These are phyloP conservation scores for Scomber scombrus DNA, from an alignment of 2,113 vertebrate species.

Conservation along the genomic window DNA sequence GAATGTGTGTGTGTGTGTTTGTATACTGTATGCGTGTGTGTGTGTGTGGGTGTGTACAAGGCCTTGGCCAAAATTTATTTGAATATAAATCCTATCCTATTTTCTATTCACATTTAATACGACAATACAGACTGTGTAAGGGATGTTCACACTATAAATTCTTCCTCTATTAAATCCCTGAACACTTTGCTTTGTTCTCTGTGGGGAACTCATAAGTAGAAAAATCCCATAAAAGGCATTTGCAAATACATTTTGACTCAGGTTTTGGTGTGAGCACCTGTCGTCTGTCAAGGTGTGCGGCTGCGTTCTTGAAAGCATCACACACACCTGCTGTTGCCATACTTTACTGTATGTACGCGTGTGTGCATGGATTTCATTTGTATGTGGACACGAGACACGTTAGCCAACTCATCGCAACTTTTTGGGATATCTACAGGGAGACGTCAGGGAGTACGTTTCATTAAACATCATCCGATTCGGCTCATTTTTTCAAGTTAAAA, in stretches of 20 bases:
- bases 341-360: slow-evolving; percentile 19
- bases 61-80: slow-evolving; percentile 54
- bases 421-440: neutral
- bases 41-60: slow-evolving; percentile 50
- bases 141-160: neutral
- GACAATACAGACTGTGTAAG: slow-evolving; percentile 20
- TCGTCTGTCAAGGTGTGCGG: slow-evolving; percentile 34
- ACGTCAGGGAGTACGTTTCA: neutral
- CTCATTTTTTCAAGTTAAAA: neutral
- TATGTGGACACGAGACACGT: slow-evolving; percentile 13
- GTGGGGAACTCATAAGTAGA: neutral
- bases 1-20: slow-evolving; percentile 57
- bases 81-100: neutral
- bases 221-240: neutral
- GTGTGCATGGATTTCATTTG: slow-evolving; percentile 59
- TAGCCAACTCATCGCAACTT: slow-evolving; percentile 23
- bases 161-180: slow-evolving; percentile 2
- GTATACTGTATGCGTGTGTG: slow-evolving; percentile 24
- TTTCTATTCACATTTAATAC: neutral
- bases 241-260: slow-evolving; percentile 56
- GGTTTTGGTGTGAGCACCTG: slow-evolving; percentile 49
- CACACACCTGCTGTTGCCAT: slow-evolving; percentile 44
- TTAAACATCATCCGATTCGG: neutral
- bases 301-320: slow-evolving; percentile 50
- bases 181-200: slow-evolving; percentile 21